Percentiles rank a stretch among this genome's conserved stretches.
Conservation (phyloP, 2,888 invertebrate species). For the Caradrina kadenii region DNA sequence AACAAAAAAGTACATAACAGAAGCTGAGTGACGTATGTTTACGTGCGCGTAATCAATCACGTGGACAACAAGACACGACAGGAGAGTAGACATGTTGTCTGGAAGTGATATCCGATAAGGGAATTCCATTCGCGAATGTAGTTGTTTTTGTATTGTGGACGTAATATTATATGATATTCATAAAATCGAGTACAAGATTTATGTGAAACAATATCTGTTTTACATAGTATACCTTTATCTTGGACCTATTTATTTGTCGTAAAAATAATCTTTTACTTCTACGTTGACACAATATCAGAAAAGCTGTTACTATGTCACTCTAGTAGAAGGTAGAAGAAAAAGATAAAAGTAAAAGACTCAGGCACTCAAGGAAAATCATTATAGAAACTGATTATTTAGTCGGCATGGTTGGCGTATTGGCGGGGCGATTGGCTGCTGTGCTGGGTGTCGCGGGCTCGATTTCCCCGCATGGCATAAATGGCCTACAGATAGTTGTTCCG, state of each 20-base stretch:
- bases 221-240: background rate
- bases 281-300: background rate
- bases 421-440: too few species aligned
- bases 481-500: too few species aligned
- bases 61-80: slow-evolving; percentile 33
- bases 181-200: background rate
- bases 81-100: slow-evolving; percentile 32
- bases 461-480: too few species aligned
- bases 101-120: slow-evolving; percentile 37
- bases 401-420: too few species aligned
- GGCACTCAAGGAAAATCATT: too few species aligned
- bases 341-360: too few species aligned
- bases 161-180: background rate
- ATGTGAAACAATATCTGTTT: background rate
- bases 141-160: background rate
- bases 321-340: too few species aligned
- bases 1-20: slow-evolving; percentile 21
- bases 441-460: too few species aligned
- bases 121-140: slow-evolving; percentile 45
- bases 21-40: slow-evolving; percentile 19
- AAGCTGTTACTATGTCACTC: too few species aligned
- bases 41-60: slow-evolving; percentile 45
- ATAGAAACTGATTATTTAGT: too few species aligned
- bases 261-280: background rate
- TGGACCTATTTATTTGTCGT: background rate